Conservation (phyloP, 2,797 vertebrate genomes). For the Pampus argenteus region DNA sequence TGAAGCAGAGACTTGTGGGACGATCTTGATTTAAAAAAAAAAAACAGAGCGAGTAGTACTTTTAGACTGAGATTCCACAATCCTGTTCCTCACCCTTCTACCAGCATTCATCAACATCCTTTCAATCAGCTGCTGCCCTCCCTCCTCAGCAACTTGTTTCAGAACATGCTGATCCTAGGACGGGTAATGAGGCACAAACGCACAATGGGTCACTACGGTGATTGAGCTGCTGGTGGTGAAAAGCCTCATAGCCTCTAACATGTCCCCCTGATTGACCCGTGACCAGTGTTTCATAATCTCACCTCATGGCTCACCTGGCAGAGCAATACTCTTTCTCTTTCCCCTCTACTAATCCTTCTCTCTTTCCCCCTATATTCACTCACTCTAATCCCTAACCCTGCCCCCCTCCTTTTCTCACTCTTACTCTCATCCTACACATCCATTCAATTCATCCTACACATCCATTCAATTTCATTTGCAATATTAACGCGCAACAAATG, state of each 20-base stretch:
- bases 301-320: conserved; percentile 71
- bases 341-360: conserved; percentile 71
- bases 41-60: neutral
- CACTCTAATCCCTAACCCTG: conserved; percentile 57
- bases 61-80: conserved; percentile 12
- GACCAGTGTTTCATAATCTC: conserved; percentile 67
- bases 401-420: conserved; percentile 15
- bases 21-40: neutral
- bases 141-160: conserved; percentile 55
- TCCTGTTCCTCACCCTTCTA: conserved; percentile 19
- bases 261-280: conserved; percentile 54
- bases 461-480: conserved; percentile 70
- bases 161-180: conserved; percentile 59
- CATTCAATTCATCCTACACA: conserved; percentile 47
- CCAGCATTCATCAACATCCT: conserved; percentile 53
- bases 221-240: conserved; percentile 46
- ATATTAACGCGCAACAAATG: conserved; percentile 61
- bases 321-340: conserved; percentile 63
- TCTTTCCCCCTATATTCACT: conserved; percentile 43
- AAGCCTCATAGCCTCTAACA: conserved; percentile 46
- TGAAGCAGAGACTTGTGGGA: neutral
- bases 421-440: conserved; percentile 44
- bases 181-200: conserved; percentile 61
- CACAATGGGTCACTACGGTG: conserved; percentile 51
- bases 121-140: conserved; percentile 37